A percentile compares a stretch with the other conserved stretches of the same genome.
Evolutionary conservation across 2,888 invertebrate genomes (phyloP).

Genomic region (Cabera pusaria): DNA sequence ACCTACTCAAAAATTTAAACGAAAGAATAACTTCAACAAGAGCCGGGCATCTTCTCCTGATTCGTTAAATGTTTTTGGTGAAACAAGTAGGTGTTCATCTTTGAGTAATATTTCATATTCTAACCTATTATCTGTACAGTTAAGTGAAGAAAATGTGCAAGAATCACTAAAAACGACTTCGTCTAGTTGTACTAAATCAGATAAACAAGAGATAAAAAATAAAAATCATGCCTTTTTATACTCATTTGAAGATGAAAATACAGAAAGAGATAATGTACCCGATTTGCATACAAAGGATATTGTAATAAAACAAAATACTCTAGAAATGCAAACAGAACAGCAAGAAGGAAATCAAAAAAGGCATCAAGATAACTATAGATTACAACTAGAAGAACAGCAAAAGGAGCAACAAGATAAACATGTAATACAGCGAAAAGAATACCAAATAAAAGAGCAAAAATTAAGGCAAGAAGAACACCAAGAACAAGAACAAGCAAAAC

Average conservation of each 20-base stretch:
- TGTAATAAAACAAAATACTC: constrained; percentile 1
- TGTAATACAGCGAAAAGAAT: constrained; percentile 5
- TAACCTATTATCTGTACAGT: constrained; percentile 8
- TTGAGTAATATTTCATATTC: constrained; percentile 12
- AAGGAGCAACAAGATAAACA: constrained; percentile 9
- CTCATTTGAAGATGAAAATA: constrained; percentile 5
- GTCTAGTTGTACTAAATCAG: constrained; percentile 1
- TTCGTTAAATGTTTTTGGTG: constrained; percentile 2
- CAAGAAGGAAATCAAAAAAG: constrained; percentile 8
- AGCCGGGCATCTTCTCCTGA: constrained; percentile 5
- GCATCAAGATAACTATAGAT: constrained; percentile 7
- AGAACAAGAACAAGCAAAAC: constrained; percentile 6
- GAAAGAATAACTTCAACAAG: background rate
- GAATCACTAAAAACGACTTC: constrained; percentile 6
- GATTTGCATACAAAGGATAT: constrained; percentile 3
- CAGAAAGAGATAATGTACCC: constrained; percentile 1
- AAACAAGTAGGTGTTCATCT: constrained; percentile 7
- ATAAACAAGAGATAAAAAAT: constrained; percentile 1
- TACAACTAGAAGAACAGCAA: constrained; percentile 4
- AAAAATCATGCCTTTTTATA: constrained; percentile 2
- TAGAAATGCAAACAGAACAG: constrained; percentile 7
- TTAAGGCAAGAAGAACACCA: constrained; percentile 1
- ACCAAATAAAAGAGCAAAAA: constrained; percentile 7
- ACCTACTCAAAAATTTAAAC: constrained; percentile 6
- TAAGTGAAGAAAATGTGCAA: constrained; percentile 10